A percentile compares a stretch with the other conserved stretches of the same genome.
These are phyloP conservation scores for Zaprionus gabonicus DNA, from an alignment of 1,140 invertebrate genomes.

Conservation along the genomic window DNA sequence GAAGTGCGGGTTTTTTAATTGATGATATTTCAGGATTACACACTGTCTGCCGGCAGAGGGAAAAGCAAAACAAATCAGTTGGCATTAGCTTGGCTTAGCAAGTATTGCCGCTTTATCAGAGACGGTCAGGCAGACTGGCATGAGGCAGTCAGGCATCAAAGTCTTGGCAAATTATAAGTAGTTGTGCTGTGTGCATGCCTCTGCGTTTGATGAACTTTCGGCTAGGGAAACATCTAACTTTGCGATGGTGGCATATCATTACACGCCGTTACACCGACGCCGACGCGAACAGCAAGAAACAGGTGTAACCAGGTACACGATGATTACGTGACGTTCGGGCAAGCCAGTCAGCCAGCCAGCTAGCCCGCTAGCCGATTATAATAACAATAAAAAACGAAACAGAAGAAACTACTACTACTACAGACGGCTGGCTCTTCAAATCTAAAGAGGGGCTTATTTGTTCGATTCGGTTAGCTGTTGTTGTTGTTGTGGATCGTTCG, in stretches of 20 bases:
- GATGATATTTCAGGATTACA: constrained; percentile 38
- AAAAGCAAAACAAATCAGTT: constrained; percentile 42
- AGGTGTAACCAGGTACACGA: constrained; percentile 76
- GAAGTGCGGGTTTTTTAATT: constrained; percentile 64
- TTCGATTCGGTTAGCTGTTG: constrained; percentile 13
- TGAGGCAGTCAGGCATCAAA: constrained; percentile 36
- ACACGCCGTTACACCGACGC: constrained; percentile 57
- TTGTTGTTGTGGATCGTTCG: constrained; percentile 18
- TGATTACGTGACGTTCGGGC: constrained; percentile 73
- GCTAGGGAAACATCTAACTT: constrained; percentile 54
- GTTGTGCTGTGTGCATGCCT: constrained; percentile 51
- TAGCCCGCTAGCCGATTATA: constrained; percentile 31
- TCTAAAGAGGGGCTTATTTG: constrained; percentile 38
- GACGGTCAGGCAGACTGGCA: constrained; percentile 3
- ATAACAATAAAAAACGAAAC: constrained; percentile 47
- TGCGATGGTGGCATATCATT: constrained; percentile 75
- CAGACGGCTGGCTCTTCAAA: constrained; percentile 13
- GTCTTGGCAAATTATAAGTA: constrained; percentile 42
- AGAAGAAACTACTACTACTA: not conserved
- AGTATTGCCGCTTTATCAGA: not conserved
- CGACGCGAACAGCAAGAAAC: constrained; percentile 46
- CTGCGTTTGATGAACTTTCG: constrained; percentile 75
- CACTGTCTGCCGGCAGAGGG: not conserved
- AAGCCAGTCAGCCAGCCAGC: not conserved
- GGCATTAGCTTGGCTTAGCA: constrained; percentile 39